These are phyloP conservation scores for Avahi laniger DNA, from an alignment of 2,797 vertebrate species.

Conservation along the genomic window DNA sequence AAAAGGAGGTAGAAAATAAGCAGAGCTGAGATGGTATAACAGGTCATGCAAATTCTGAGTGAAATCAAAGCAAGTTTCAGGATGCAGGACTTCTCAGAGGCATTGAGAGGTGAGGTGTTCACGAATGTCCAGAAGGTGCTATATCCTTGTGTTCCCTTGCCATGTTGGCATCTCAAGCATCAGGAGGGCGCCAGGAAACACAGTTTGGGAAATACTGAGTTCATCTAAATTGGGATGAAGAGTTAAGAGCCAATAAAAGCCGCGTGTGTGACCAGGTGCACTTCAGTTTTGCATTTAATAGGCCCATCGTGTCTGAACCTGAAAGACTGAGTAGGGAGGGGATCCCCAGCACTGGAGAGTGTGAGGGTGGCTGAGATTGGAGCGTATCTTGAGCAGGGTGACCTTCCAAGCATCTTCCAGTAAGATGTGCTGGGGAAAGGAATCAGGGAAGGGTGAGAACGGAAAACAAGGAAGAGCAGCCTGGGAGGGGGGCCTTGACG, in stretches of 20 bases:
- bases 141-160: neutral
- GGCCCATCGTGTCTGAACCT: neutral
- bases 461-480: neutral
- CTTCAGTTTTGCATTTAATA: neutral
- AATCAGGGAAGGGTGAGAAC: neutral
- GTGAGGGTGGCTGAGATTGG: neutral
- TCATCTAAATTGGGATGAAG: neutral
- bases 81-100: neutral
- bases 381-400: too few species aligned
- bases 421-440: neutral
- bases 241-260: neutral
- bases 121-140: neutral
- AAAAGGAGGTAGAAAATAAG: neutral
- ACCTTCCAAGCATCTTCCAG: neutral
- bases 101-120: neutral
- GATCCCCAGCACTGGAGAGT: neutral
- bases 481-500: neutral
- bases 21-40: neutral
- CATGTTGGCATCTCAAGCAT: neutral
- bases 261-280: neutral
- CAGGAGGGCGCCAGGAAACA: neutral
- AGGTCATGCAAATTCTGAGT: neutral
- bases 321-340: neutral
- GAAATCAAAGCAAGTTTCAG: neutral
- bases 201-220: neutral